Evolutionary conservation across 2,113 vertebrate species (phyloP).

Genomic region (Pseudorectes ferrugineus): DNA sequence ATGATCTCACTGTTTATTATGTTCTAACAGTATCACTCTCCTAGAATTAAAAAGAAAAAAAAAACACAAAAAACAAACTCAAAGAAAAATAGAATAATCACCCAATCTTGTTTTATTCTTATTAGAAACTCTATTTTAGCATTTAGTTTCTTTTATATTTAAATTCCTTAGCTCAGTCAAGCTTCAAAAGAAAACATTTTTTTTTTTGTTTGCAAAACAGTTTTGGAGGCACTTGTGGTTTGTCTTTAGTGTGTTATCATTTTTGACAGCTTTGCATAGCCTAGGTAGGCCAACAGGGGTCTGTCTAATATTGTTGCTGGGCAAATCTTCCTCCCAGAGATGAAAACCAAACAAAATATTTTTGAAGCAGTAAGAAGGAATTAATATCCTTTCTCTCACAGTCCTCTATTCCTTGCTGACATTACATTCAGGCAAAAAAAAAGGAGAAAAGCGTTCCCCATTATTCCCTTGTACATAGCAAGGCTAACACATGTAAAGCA

Average conservation of each 20-base stretch:
- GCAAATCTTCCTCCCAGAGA: conserved; percentile 74
- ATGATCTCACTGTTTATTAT: neutral
- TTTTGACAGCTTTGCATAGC: conserved; percentile 82
- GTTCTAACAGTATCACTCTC: conserved; percentile 7
- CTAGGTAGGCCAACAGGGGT: conserved; percentile 81
- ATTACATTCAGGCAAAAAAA: conserved; percentile 66
- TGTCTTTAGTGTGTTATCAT: conserved; percentile 75
- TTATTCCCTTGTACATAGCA: conserved; percentile 84
- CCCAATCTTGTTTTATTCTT: conserved; percentile 36
- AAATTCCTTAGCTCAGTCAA: conserved; percentile 65
- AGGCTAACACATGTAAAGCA: conserved; percentile 84
- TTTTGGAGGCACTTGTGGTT: conserved; percentile 72
- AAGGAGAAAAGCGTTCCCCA: conserved; percentile 65
- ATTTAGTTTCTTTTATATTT: conserved; percentile 66
- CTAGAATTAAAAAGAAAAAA: neutral
- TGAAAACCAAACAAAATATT: conserved; percentile 74
- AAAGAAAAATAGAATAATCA: conserved; percentile 34
- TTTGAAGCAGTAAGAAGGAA: conserved; percentile 77
- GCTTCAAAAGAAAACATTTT: conserved; percentile 67
- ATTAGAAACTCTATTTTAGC: conserved; percentile 62
- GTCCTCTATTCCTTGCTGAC: conserved; percentile 76
- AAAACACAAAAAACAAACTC: neutral
- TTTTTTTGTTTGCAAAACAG: conserved; percentile 68
- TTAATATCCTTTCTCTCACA: conserved; percentile 73
- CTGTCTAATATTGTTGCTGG: conserved; percentile 84